Conservation (phyloP, 1,140 invertebrate species). For the Camponotus floridanus region DNA sequence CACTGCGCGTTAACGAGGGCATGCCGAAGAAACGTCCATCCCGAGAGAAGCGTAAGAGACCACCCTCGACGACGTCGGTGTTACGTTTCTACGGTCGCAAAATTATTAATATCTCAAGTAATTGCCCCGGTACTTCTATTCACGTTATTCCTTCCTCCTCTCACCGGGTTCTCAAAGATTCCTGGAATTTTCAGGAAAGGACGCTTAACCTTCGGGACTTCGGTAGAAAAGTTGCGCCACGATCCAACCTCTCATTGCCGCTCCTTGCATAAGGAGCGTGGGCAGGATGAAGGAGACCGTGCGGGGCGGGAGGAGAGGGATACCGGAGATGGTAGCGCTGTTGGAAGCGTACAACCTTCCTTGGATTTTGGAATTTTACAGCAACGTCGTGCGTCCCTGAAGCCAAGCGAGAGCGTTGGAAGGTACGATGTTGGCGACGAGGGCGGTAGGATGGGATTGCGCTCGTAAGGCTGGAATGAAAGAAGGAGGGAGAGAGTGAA, state of each 20-base stretch:
- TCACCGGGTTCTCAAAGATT: constrained; percentile 68
- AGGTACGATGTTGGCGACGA: constrained; percentile 71
- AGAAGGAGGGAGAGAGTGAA: constrained; percentile 30
- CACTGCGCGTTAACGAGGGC: constrained; percentile 57
- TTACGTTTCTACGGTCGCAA: constrained; percentile 58
- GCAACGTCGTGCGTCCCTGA: constrained; percentile 73
- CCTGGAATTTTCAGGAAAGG: constrained; percentile 68
- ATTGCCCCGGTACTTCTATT: constrained; percentile 69
- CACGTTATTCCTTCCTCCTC: constrained; percentile 63
- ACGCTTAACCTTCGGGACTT: constrained; percentile 73
- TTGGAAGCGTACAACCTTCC: constrained; percentile 51
- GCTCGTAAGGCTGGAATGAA: constrained; percentile 70
- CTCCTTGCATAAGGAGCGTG: constrained; percentile 27
- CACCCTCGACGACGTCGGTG: constrained; percentile 33
- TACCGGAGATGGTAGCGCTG: constrained; percentile 38
- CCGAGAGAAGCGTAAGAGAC: constrained; percentile 41
- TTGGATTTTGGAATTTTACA: constrained; percentile 77
- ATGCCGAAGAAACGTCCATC: constrained; percentile 60
- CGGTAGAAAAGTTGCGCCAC: constrained; percentile 72
- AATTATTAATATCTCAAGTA: constrained; percentile 74
- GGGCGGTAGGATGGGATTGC: constrained; percentile 53
- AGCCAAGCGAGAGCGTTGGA: constrained; percentile 65
- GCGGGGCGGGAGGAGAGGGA: constrained; percentile 4
- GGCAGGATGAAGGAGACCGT: not conserved
- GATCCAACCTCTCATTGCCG: constrained; percentile 36